These are phyloP conservation scores for Drosophila tsacasi DNA, from an alignment of 1,140 invertebrate genomes.

Conservation along the genomic window DNA sequence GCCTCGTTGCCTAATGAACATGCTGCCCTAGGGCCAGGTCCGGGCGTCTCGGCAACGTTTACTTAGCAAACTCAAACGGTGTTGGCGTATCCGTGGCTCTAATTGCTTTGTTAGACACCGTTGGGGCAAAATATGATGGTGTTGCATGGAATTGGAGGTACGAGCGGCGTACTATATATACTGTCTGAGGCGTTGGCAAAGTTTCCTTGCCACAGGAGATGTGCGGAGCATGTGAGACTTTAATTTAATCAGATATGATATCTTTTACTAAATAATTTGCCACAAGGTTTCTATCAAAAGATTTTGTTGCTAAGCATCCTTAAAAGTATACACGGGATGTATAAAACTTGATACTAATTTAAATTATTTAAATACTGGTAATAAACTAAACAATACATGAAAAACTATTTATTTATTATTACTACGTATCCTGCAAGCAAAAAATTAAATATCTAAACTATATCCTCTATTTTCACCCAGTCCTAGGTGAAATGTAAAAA, in stretches of 20 bases:
- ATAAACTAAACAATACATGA: neutral
- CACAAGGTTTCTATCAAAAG: neutral
- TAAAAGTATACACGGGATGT: neutral
- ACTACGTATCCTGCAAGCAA: too few relatives aligned
- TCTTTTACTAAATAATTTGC: neutral
- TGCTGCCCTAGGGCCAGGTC: slow-evolving; percentile 53
- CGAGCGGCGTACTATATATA: neutral
- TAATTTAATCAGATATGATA: slow-evolving; percentile 34
- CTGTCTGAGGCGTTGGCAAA: slow-evolving; percentile 25
- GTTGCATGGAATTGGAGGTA: neutral
- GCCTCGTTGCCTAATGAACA: slow-evolving; percentile 68
- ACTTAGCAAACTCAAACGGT: slow-evolving; percentile 65
- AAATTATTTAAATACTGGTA: neutral
- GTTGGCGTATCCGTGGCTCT: slow-evolving; percentile 70
- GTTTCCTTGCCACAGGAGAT: slow-evolving; percentile 31
- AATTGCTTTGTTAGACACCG: slow-evolving; percentile 81
- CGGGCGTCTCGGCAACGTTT: slow-evolving; percentile 46
- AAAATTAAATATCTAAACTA: neutral
- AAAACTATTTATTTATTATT: neutral
- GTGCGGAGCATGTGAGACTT: slow-evolving; percentile 9
- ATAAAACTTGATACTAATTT: too few relatives aligned
- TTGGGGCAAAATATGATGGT: slow-evolving; percentile 71
- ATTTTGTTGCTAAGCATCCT: neutral
- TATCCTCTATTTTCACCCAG: neutral
- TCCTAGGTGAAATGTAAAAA: neutral